phyloP scores from a whole-genome alignment of 2,797 vertebrate species.

The Gephyroberyx darwinii region DNA sequence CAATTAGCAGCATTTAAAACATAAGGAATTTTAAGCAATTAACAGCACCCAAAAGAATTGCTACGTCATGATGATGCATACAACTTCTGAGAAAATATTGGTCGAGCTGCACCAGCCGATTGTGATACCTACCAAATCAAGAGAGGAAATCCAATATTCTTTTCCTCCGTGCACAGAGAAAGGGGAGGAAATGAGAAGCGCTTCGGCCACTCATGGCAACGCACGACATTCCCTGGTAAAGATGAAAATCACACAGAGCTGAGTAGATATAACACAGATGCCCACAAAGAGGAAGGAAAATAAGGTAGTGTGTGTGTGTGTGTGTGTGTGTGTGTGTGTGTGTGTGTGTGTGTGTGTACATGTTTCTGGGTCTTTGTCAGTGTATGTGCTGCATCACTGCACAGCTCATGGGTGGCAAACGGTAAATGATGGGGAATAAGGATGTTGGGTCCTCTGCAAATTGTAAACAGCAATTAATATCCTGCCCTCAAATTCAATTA shows the following conservation, averaged over 20 bases:
- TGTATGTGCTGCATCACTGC: constrained; percentile 3
- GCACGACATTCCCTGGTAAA: constrained; percentile 22
- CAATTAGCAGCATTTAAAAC: constrained; percentile 59
- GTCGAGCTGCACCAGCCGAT: constrained; percentile 32
- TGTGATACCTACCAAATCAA: constrained; percentile 35
- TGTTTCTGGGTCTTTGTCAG: not conserved
- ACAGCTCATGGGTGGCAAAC: not conserved
- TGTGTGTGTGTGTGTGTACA: not conserved
- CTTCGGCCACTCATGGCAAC: constrained; percentile 23
- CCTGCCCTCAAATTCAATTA: constrained; percentile 58
- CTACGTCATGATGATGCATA: constrained; percentile 28
- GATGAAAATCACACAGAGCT: constrained; percentile 27
- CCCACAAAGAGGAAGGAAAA: constrained; percentile 1
- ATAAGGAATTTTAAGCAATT: constrained; percentile 31
- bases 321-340: constrained; percentile 18
- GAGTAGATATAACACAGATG: constrained; percentile 14
- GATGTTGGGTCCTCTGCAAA: constrained; percentile 23
- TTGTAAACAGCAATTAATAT: constrained; percentile 55
- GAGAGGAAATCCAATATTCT: constrained; percentile 57
- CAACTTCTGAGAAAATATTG: constrained; percentile 38
- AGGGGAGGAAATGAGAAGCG: constrained; percentile 51
- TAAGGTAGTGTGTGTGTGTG: not conserved
- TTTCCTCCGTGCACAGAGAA: constrained; percentile 25
- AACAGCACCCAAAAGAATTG: constrained; percentile 36
- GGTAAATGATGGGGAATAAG: constrained; percentile 33